phyloP scores from a whole-genome alignment of 2,113 vertebrate genomes.

The Mastomys coucha region DNA sequence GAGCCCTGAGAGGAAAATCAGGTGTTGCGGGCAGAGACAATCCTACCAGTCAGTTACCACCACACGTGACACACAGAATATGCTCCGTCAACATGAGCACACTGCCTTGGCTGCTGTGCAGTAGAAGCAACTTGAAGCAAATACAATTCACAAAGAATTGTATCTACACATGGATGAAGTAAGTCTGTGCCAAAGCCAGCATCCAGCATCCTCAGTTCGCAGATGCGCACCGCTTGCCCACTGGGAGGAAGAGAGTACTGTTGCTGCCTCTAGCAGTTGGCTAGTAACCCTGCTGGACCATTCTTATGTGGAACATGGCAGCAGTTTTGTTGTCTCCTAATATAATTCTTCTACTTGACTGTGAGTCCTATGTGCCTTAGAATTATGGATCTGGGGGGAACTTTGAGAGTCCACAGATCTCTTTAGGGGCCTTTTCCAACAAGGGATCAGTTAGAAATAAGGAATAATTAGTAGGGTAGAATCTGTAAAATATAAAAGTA shows the following conservation, averaged over 20 bases:
- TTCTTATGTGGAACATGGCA: neutral
- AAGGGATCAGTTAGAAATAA: neutral
- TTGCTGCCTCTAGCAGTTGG: neutral
- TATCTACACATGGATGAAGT: neutral
- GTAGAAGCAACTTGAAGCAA: neutral
- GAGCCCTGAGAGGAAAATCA: neutral
- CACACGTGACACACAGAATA: neutral
- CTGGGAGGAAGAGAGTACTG: neutral
- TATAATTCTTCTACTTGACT: neutral
- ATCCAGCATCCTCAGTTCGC: neutral
- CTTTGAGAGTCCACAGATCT: neutral
- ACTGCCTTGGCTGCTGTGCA: neutral
- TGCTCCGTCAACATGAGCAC: neutral
- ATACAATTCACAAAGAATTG: neutral
- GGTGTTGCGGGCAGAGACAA: neutral
- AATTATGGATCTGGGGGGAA: neutral
- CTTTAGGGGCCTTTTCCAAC: neutral
- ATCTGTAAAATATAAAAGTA: neutral
- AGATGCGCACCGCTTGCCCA: neutral
- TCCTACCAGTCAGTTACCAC: neutral
- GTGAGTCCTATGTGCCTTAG: neutral
- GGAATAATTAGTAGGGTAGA: conserved; percentile 10
- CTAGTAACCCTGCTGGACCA: neutral
- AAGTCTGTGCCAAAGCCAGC: neutral
- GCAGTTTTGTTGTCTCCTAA: neutral